These are phyloP conservation scores for Melinopterus prodromus DNA, from an alignment of 2,888 invertebrate genomes.

Conservation along the genomic window DNA sequence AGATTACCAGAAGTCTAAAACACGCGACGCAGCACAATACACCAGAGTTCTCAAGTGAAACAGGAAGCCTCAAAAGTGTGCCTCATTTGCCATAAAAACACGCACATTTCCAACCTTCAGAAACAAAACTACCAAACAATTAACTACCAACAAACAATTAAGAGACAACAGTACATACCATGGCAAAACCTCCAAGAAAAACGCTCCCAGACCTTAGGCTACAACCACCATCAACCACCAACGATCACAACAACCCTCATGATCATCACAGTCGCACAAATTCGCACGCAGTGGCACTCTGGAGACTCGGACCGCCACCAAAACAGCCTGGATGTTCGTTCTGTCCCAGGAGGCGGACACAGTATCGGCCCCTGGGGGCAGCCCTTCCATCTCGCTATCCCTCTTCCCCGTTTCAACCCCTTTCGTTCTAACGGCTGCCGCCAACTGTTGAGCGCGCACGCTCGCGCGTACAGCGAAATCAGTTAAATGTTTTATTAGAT, in stretches of 20 bases:
- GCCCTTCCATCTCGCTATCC: not conserved
- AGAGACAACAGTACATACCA: not conserved
- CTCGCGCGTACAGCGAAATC: slow-evolving; percentile 35
- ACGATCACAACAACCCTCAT: not conserved
- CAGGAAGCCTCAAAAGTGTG: not conserved
- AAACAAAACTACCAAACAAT: not conserved
- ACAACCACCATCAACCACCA: not conserved
- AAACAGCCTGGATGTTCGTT: not conserved
- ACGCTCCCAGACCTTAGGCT: not conserved
- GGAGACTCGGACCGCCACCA: slow-evolving; percentile 10
- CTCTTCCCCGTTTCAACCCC: slow-evolving; percentile 11
- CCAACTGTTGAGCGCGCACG: slow-evolving; percentile 37
- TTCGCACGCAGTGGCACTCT: slow-evolving; percentile 5
- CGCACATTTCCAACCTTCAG: not conserved
- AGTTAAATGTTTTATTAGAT: slow-evolving; percentile 38
- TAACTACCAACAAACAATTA: not conserved
- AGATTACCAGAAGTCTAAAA: not conserved
- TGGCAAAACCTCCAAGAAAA: not conserved
- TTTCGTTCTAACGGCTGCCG: slow-evolving; percentile 7
- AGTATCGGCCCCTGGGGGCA: slow-evolving; percentile 10
- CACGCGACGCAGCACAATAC: not conserved
- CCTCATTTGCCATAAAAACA: not conserved
- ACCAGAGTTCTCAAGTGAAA: not conserved
- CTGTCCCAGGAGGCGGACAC: not conserved
- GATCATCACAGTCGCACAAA: not conserved